Evolutionary conservation across 2,113 vertebrate genomes (phyloP), one percentile per base, ranked within the genome.

Genomic region (Machaerirhynchus nigripectus): DNA sequence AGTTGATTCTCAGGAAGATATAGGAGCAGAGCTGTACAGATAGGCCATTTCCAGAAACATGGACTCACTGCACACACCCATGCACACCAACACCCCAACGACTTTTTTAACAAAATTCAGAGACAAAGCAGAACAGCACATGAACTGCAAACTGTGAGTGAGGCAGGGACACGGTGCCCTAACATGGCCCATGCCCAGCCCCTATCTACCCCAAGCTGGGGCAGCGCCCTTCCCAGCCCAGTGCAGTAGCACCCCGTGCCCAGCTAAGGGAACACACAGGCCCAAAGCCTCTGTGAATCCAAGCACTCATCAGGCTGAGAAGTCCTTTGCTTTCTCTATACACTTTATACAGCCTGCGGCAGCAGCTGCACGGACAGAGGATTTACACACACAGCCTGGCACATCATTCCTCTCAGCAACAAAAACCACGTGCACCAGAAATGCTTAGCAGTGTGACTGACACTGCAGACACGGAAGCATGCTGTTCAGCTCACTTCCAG

Each of bases 391-490:
- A 8, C 10, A 35, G 81, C 20, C 63, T 11, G 17, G 23, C 17
- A 23, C 60, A 56, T 18, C 46, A 46, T 65, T 53, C 35, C 44
- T 26, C 59, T 84, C 13, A 1, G 42, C 52, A 4, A 59, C 20
- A 53, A 44, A 57, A 78, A 16, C 3, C 11, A 20, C 0, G 1
- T 10, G 31, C n/a, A 57, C 30, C 64, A 82, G 64, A 49, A 74
- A 55, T 2, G 0, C 3, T 7, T 4, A n/a, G 49, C 0, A 0
- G 33, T 9, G 26, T 1, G 5, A 53, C 19, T 9, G 31, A 53
- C 19, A 2, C 1, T 42, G 56, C n/a, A 69, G 55, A n/a, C 27
- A 39, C 1, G 56, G 21, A 65, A 82, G 42, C 46, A n/a, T 13
- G 9, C 37, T 37, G 18, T 15, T 46, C 46, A 47, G 52, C 20